phyloP scores from a whole-genome alignment of 2,888 invertebrate genomes.

The Microplitis manilae region DNA sequence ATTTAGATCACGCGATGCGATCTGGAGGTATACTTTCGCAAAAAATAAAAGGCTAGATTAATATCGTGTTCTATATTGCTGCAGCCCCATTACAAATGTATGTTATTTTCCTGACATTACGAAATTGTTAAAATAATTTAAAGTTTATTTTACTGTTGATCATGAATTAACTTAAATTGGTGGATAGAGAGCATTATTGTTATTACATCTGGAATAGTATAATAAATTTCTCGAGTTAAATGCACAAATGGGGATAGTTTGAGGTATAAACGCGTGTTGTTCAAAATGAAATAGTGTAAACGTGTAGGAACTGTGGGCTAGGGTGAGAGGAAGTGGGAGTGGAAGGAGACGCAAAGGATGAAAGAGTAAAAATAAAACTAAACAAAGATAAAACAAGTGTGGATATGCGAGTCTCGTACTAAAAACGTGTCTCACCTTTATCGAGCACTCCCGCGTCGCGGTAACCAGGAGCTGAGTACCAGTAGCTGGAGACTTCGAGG shows the following conservation, averaged over 20 bases:
- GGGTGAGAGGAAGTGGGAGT: background rate
- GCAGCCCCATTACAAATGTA: background rate
- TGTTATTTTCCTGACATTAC: background rate
- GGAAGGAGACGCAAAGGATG: background rate
- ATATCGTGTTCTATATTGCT: background rate
- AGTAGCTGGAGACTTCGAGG: constrained; percentile 26
- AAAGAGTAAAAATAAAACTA: constrained; percentile 1
- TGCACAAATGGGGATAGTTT: constrained; percentile 22
- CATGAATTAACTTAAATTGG: constrained; percentile 32
- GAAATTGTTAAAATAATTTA: background rate
- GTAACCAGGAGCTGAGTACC: too few species aligned
- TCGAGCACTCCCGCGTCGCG: constrained; percentile 32
- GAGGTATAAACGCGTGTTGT: constrained; percentile 24
- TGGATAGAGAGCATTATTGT: constrained; percentile 15
- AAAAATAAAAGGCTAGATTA: constrained; percentile 2
- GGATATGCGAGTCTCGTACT: constrained; percentile 35
- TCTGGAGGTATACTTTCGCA: background rate
- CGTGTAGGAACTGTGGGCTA: background rate
- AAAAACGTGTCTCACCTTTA: constrained; percentile 44
- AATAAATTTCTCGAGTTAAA: constrained; percentile 33
- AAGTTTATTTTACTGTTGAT: constrained; percentile 8
- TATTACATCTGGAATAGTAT: constrained; percentile 23
- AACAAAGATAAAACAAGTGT: constrained; percentile 12
- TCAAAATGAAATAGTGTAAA: constrained; percentile 29
- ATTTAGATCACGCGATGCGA: background rate